Evolutionary conservation across 2,113 vertebrate genomes (phyloP), one percentile per base, ranked within the genome.

Genomic region (Hyperoodon ampullatus): DNA sequence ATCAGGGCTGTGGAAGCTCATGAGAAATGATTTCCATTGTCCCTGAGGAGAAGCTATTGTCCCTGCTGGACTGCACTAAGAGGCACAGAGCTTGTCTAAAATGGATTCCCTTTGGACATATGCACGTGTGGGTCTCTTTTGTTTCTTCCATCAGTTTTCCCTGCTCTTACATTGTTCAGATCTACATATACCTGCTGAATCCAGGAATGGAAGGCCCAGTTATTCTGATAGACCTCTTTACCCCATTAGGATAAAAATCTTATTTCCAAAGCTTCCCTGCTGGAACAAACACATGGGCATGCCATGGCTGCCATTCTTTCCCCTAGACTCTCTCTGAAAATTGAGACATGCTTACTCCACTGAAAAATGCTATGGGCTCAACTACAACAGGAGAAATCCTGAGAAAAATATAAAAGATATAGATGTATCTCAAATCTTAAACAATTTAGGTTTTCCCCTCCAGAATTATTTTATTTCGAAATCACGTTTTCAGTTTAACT

Each of bases 381-480:
- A 55, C 8, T 3, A 81, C 13, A 24, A 21, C 65, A 42, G 24
- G 23, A 55, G 19, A 74, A 72, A 75, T 44, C 6, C 35, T 35
- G 13, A 92, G 39, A 72, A 12, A 89, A 78, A 89, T n/a, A 80
- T 19, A 47, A 33, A 74, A 6, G 11, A 77, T 21, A 33, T 13
- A 50, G 14, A 72, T 18, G 8, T 8, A 21, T 47, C 35, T 86
- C 61, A 77, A 95, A 47, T 44, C 47, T 70, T 92, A 61, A 80
- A 42, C n/a, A 50, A 78, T 60, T 92, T 70, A 72, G 16, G 3
- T 72, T 84, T 77, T 70, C 33, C 33, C 33, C 26, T 77, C 60
- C 14, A 55, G 47, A 93, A 66, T 95, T 61, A 55, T 86, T 75
- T 93, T 78, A 80, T 28, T 81, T 93, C 53, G 68, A 70, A 81